These are phyloP conservation scores for Lutra lutra DNA, from an alignment of 2,797 vertebrate species.

Conservation along the genomic window DNA sequence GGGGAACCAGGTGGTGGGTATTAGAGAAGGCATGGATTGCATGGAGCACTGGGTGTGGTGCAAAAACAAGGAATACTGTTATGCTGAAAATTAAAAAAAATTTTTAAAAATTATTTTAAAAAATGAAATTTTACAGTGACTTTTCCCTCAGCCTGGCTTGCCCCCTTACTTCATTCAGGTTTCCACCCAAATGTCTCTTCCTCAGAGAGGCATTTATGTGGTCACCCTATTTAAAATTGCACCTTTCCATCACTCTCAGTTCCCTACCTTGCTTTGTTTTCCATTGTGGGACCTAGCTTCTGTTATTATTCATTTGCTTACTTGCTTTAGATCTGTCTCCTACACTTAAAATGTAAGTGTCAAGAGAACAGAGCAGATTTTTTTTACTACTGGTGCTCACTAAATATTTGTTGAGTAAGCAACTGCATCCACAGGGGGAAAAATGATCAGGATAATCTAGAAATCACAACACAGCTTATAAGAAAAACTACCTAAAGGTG, in stretches of 20 bases:
- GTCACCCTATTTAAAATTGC: background rate
- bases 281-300: background rate
- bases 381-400: background rate
- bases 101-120: too few species aligned
- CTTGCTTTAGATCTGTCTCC: background rate
- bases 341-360: constrained; percentile 26
- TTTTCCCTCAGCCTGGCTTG: constrained; percentile 36
- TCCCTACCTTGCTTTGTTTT: constrained; percentile 41
- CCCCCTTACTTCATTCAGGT: constrained; percentile 14
- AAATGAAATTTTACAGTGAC: background rate
- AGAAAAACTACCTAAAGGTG: background rate
- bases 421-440: background rate
- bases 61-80: too few species aligned
- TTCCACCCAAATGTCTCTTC: constrained; percentile 26
- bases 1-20: too few species aligned
- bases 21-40: too few species aligned
- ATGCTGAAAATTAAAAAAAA: too few species aligned
- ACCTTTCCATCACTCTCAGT: background rate
- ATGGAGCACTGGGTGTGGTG: too few species aligned
- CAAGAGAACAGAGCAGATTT: background rate
- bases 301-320: constrained; percentile 41
- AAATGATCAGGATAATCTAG: constrained; percentile 6
- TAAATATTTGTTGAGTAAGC: constrained; percentile 24
- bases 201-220: constrained; percentile 12
- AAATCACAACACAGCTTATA: background rate